Evolutionary conservation across 1,140 invertebrate genomes (phyloP), one percentile per base, ranked within the genome.

Genomic region (Chlorops oryzae): DNA sequence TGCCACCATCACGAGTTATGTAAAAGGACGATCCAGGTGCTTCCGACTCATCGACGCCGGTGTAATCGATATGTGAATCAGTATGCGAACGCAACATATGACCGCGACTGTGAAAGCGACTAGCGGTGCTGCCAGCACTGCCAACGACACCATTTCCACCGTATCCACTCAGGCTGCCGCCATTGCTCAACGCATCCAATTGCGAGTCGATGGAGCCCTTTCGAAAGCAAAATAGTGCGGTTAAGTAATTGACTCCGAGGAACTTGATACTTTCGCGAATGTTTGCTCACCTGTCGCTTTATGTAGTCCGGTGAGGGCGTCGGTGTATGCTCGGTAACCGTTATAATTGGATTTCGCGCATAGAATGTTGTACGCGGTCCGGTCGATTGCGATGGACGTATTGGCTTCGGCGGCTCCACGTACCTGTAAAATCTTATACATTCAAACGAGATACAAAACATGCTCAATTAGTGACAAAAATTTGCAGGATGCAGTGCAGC

Each of bases 311-410:
- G 88, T 2, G 88, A 91, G 9, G 89, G 88, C 7, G 86, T 85
- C 1, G 91, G 91, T 1, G 90, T 94, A 64, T 96, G 91, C 68
- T 95, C 91, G 1, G 94, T 96, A 1, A 97, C 91, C 2, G 92
- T 96, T 38, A 96, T 97, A 45, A 96, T 95, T 1, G 93, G 94
- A 75, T 94, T 94, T 34, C 84, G 77, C 1, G 78, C 74, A 49
- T 74, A 74, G 41, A 73, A 77, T 7, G 74, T 59, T 34, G 69
- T 58, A 9, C 62, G 58, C 10, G 59, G 66, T 25, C 65, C 59
- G 3, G 59, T 48, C 5, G 58, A 52, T 32, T 61, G 70, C 28
- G 70, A 62, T 42, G 60, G 55, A 15, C 63, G 55, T 0, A 63
- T 51, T 5, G 63, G 50, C 47, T 63, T 70, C 0, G 65, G 58